These are phyloP conservation scores for Drosophila crucigera DNA, from an alignment of 2,888 invertebrate genomes.

Conservation along the genomic window DNA sequence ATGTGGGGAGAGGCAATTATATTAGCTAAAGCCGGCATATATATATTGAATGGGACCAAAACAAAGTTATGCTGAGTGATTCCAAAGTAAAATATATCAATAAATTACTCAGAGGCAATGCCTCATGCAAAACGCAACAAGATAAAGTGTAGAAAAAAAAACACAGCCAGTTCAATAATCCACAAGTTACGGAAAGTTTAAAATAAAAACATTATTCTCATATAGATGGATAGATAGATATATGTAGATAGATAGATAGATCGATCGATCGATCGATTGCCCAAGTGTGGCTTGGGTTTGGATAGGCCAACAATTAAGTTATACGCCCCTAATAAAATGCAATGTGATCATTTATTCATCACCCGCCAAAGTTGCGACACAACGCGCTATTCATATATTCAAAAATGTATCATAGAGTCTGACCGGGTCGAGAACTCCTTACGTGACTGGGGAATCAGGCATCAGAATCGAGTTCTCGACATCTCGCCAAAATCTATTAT, in stretches of 20 bases:
- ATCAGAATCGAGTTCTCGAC: constrained; percentile 6
- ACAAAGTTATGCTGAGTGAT: constrained; percentile 81
- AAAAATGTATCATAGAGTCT: constrained; percentile 83
- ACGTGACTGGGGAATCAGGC: constrained; percentile 55
- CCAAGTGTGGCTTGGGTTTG: not conserved
- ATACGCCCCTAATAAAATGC: constrained; percentile 82
- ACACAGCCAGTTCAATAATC: constrained; percentile 59
- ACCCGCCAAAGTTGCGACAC: constrained; percentile 66
- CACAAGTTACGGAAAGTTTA: constrained; percentile 47
- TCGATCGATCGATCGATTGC: constrained; percentile 16
- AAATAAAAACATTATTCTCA: constrained; percentile 33
- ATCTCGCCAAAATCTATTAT: constrained; percentile 16
- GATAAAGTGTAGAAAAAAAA: not conserved
- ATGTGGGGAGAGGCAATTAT: constrained; percentile 33
- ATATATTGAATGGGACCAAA: constrained; percentile 58
- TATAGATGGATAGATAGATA: constrained; percentile 26
- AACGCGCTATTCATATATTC: constrained; percentile 84
- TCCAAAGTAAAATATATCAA: constrained; percentile 82
- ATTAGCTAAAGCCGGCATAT: constrained; percentile 64
- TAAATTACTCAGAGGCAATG: constrained; percentile 77
- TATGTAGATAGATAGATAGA: constrained; percentile 16
- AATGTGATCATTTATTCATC: constrained; percentile 82
- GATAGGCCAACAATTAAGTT: constrained; percentile 66
- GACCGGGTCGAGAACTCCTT: constrained; percentile 61
- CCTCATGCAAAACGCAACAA: constrained; percentile 62